phyloP scores from a whole-genome alignment of 1,140 invertebrate species.

The Cherax quadricarinatus region DNA sequence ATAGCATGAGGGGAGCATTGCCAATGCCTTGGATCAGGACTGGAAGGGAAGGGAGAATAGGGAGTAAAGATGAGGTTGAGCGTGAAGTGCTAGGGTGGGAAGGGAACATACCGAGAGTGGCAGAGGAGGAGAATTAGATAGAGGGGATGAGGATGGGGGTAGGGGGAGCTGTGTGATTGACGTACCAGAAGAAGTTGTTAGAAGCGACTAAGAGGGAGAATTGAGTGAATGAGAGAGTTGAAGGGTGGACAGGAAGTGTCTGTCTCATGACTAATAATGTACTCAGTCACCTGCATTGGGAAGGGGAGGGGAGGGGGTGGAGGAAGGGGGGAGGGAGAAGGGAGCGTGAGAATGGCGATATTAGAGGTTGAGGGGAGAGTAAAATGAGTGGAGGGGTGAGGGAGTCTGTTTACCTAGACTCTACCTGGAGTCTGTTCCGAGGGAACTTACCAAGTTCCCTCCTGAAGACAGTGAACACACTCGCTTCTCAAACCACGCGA shows the following conservation, averaged over 20 bases:
- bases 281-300: constrained; percentile 18
- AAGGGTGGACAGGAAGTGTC: neutral
- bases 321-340: neutral
- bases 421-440: too few species aligned
- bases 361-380: neutral
- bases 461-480: too few species aligned
- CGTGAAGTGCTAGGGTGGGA: neutral
- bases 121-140: neutral
- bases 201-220: constrained; percentile 5
- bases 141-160: neutral
- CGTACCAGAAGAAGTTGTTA: constrained; percentile 7
- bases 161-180: constrained; percentile 15
- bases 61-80: neutral
- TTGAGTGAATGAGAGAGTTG: constrained; percentile 17
- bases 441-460: too few species aligned
- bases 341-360: neutral
- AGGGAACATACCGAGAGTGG: neutral
- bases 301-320: neutral
- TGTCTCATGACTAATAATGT: constrained; percentile 10
- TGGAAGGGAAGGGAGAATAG: neutral
- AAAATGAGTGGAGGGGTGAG: neutral
- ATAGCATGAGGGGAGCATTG: too few species aligned
- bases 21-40: too few species aligned
- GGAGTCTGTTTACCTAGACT: neutral
- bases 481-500: too few species aligned